Evolutionary conservation across 1,140 invertebrate genomes (phyloP).

Genomic region (Temnothorax nylanderi): DNA sequence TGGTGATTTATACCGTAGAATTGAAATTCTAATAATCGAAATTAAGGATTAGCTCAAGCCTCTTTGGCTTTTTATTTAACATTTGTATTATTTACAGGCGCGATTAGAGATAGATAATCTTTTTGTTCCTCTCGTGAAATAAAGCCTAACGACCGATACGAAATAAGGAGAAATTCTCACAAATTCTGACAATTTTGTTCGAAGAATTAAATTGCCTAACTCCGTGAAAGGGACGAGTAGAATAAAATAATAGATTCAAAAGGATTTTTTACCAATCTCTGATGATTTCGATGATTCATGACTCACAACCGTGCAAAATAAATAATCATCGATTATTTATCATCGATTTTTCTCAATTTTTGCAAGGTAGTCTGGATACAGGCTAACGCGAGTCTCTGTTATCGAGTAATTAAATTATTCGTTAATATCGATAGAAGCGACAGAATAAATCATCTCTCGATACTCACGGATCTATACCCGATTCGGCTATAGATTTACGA

Average conservation of each 20-base stretch:
- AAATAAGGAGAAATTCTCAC: neutral
- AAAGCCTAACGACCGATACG: neutral
- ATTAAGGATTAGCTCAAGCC: neutral
- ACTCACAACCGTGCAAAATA: neutral
- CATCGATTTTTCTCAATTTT: neutral
- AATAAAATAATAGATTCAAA: neutral
- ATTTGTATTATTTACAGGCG: neutral
- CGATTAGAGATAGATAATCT: neutral
- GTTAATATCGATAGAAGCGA: neutral
- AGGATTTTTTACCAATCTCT: neutral
- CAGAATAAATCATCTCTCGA: neutral
- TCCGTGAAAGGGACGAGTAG: neutral
- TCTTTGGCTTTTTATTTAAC: neutral
- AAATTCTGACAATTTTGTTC: neutral
- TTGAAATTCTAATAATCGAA: neutral
- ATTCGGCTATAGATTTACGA: neutral
- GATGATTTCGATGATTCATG: neutral
- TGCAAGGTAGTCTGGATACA: neutral
- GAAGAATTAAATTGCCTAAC: neutral
- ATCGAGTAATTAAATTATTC: neutral
- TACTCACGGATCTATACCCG: neutral
- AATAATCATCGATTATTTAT: neutral
- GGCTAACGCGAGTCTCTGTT: constrained; percentile 22
- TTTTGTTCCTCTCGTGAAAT: neutral
- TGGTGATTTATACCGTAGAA: neutral